A percentile compares a stretch with the other conserved stretches of the same genome.
Conservation (phyloP, 2,888 invertebrate species). For the Mesochorus sp. region DNA sequence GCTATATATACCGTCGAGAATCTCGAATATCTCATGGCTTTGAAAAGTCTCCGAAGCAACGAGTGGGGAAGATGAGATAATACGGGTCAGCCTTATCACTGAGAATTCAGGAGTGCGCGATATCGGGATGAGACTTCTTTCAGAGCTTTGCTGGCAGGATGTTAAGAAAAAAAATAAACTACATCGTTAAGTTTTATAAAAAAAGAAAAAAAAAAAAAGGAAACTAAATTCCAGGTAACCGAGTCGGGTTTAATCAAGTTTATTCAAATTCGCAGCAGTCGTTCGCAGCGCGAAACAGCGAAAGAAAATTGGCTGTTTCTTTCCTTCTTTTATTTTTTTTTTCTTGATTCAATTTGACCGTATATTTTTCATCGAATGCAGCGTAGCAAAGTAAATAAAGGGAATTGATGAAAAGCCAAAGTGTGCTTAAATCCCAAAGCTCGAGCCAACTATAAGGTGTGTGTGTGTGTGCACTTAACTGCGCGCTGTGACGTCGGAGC, state of each 20-base stretch:
- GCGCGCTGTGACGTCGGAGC: slow-evolving; percentile 27
- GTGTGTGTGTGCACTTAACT: slow-evolving; percentile 32
- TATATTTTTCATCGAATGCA: slow-evolving; percentile 6
- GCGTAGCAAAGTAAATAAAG: slow-evolving; percentile 11
- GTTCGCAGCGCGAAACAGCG: too few relatives aligned
- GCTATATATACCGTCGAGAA: slow-evolving; percentile 48
- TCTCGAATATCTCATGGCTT: slow-evolving; percentile 49
- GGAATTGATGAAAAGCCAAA: background rate
- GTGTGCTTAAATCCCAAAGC: slow-evolving; percentile 4
- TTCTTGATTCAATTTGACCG: background rate
- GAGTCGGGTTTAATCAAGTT: too few relatives aligned
- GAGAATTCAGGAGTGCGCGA: slow-evolving; percentile 14
- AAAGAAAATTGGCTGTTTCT: too few relatives aligned
- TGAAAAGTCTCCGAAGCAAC: slow-evolving; percentile 3
- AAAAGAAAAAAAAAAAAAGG: too few relatives aligned
- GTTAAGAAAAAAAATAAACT: background rate
- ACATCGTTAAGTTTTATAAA: background rate
- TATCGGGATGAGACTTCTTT: slow-evolving; percentile 15
- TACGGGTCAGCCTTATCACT: slow-evolving; percentile 49
- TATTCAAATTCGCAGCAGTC: too few relatives aligned
- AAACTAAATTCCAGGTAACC: too few relatives aligned
- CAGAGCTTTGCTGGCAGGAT: background rate
- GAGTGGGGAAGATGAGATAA: slow-evolving; percentile 39
- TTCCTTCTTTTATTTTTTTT: background rate
- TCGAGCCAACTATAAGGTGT: slow-evolving; percentile 40